Conservation (phyloP, 2,797 vertebrate genomes). For the Neoniphon sammara region DNA sequence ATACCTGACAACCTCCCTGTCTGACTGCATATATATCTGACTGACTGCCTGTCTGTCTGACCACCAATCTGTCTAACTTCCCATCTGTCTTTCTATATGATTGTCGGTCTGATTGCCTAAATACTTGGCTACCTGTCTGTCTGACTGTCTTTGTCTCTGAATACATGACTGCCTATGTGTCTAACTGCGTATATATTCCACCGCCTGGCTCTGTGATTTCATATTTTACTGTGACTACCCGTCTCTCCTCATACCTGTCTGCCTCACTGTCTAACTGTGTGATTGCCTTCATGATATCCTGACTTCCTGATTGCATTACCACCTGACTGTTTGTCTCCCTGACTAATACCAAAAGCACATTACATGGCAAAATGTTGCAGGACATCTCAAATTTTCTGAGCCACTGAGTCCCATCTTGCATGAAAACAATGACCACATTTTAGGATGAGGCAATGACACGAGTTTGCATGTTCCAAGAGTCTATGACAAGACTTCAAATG, state of each 20-base stretch:
- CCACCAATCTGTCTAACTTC: constrained; percentile 29
- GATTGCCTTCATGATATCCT: neutral
- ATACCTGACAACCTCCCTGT: too few relatives aligned
- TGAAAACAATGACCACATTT: too few relatives aligned
- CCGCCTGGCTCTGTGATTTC: neutral
- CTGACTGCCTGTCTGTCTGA: constrained; percentile 31
- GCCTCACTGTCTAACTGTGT: constrained; percentile 22
- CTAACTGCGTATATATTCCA: constrained; percentile 32
- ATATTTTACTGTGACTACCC: constrained; percentile 17
- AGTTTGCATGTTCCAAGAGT: too few relatives aligned
- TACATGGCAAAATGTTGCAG: too few relatives aligned
- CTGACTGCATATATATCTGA: constrained; percentile 35
- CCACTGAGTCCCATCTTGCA: too few relatives aligned
- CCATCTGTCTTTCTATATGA: constrained; percentile 4
- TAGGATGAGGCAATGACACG: too few relatives aligned
- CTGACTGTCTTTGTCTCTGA: constrained; percentile 11
- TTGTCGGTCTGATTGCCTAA: constrained; percentile 17
- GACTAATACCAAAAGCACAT: too few relatives aligned
- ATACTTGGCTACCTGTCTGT: constrained; percentile 8
- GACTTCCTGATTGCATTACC: constrained; percentile 17
- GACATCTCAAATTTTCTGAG: too few relatives aligned
- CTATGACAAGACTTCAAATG: too few relatives aligned
- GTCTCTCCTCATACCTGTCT: neutral
- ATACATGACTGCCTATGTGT: constrained; percentile 28
- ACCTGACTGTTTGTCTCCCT: neutral